These are phyloP conservation scores for Numenius phaeopus DNA, from an alignment of 2,797 vertebrate species.

Conservation along the genomic window DNA sequence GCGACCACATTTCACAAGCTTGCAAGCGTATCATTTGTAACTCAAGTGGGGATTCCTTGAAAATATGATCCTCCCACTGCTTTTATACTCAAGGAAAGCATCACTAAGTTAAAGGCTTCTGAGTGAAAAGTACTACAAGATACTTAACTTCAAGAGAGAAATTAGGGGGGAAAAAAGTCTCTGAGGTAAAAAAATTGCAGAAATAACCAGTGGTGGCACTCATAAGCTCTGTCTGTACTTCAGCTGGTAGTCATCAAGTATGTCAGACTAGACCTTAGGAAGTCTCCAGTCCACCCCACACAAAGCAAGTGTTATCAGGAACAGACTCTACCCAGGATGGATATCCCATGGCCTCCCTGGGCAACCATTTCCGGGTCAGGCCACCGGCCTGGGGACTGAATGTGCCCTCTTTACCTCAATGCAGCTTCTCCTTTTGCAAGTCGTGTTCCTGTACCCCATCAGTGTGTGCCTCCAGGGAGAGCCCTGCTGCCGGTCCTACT, in stretches of 20 bases:
- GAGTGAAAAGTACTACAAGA: slow-evolving; percentile 25
- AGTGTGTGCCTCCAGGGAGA: neutral
- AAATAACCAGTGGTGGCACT: neutral
- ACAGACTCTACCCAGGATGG: neutral
- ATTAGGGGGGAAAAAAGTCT: neutral
- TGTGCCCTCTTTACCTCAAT: neutral
- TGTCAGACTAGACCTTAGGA: neutral
- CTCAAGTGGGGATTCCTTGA: neutral
- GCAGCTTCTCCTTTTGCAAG: neutral
- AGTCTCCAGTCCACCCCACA: neutral
- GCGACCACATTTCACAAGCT: neutral
- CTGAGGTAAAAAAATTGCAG: slow-evolving; percentile 51
- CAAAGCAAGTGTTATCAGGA: neutral
- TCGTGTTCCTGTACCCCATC: neutral
- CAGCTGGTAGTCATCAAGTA: neutral
- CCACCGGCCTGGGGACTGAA: rapidly evolving
- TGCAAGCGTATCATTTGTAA: neutral
- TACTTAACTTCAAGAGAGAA: slow-evolving; percentile 59
- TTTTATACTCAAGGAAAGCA: neutral
- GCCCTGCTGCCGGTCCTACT: neutral
- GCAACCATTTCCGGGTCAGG: neutral
- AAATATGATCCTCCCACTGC: neutral
- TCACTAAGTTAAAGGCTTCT: neutral
- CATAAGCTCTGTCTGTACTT: neutral
- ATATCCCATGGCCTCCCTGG: neutral